Evolutionary conservation across 1,140 invertebrate genomes (phyloP), one percentile per base, ranked within the genome.

Genomic region (Harpegnathos saltator): DNA sequence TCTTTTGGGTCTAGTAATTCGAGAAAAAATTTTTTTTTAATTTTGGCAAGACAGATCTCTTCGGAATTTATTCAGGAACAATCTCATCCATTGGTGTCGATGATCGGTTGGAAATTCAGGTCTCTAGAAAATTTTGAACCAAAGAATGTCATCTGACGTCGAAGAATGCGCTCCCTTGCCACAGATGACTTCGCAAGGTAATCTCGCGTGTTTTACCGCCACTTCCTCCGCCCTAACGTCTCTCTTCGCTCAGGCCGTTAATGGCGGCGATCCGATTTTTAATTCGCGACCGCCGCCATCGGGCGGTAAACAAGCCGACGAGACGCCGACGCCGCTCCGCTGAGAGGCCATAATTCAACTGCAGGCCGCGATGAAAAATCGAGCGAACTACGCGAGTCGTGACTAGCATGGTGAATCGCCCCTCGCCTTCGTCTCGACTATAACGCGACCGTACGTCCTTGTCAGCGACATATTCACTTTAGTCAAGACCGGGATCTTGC

Each of bases 401-500:
- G 75, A 80, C 75, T 80, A 80, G 75, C 75, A 71, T 80, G 52
- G 22, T 29, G 50, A 63, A 82, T 71, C 54, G 68, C 61, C 26
- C 50, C 24, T 52, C 50, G 62, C 54, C 61, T 82, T 52, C 66
- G 38, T 44, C 19, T 26, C 38, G 77, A 72, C 62, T 87, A 80
- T 81, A 88, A 88, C 68, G 61, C 58, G 82, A 85, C 22, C 56
- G 71, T 87, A 84, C 80, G 56, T 87, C 69, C 68, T 86, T 87
- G 86, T 86, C 85, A 86, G 66, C 81, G 65, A 71, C 85, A 87
- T 80, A 80, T 87, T 85, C 78, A 56, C 80, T 54, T 77, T 66
- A 71, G 50, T 59, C 62, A 58, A 72, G 71, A 87, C 80, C 62
- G 24, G 38, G 82, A 48, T 73, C 69, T 84, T 84, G 85, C 38